Base-by-base conservation (phyloP, 2,113 vertebrate genomes). In the Laticauda colubrina region DNA sequence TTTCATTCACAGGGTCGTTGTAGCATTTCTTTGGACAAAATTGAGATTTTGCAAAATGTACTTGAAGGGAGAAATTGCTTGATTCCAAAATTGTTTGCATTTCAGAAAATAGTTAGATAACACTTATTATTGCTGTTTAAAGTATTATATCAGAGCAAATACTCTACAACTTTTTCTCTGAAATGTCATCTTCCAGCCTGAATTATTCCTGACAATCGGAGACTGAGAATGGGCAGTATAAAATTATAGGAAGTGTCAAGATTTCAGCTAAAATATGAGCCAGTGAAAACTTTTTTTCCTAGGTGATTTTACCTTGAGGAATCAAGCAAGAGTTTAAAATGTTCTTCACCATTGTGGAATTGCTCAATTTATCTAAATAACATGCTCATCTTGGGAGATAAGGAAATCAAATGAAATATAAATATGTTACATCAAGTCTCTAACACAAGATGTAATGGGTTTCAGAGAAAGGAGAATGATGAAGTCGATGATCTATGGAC, bases 321-420 rank as follows among this genome's bases (percentile, higher is more conserved):
- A 90, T 87, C 81, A 87, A 85, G 81, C 89, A 90, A 43, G 86
- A 64, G 92, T 86, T 85, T 56, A n/a, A 3, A 10, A 86, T 90
- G 85, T 93, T 43, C 45, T 81, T 81, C 24, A 34, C n/a, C 53
- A 64, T 86, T 93, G 45, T 87, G 21, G 56, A 93, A 90, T 90
- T 93, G 92, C 14, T 89, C 88, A 90, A 93, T 93, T 93, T 87
- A 87, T 90, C 55, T 93, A 48, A 93, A 89, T 81, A 92, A 61
- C 55, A 90, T 90, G 89, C 43, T 24, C 59, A 10, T 87, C 55
- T 43, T 90, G 15, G 81, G n/a, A 93, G 92, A 90, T 89, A 59
- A 90, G 34, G 26, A 87, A 93, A 90, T 93, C 53, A 87, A 93
- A 87, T 90, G 92, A 81, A 93, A n/a, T 23, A 87, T n/a, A 64